These are phyloP conservation scores for Erpetoichthys calabaricus DNA, from an alignment of 2,797 vertebrate genomes.

Conservation along the genomic window DNA sequence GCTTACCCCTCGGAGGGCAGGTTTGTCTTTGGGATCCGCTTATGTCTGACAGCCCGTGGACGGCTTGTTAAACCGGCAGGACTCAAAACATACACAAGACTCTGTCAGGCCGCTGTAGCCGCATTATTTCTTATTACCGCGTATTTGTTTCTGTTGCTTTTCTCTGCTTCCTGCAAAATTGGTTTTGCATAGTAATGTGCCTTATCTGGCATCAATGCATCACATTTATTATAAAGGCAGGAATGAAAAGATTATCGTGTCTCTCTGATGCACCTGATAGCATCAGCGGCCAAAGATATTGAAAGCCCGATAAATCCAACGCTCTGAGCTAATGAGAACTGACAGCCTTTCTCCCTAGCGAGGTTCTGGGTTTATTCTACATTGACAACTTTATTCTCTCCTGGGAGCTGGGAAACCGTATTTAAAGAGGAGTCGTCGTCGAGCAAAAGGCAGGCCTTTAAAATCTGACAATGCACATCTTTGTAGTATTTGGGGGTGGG, in stretches of 20 bases:
- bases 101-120: too few species aligned
- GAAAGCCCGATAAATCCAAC: conserved; percentile 11
- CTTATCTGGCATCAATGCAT: conserved; percentile 8
- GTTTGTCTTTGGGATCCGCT: too few species aligned
- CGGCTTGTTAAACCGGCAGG: too few species aligned
- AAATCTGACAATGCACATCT: too few species aligned
- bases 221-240: conserved; percentile 6
- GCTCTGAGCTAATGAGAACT: conserved; percentile 16
- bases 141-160: too few species aligned
- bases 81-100: too few species aligned
- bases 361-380: conserved; percentile 11
- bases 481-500: too few species aligned
- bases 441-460: too few species aligned
- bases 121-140: too few species aligned
- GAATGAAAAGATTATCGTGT: conserved; percentile 5
- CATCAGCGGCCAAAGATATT: conserved; percentile 2
- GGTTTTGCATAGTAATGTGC: conserved; percentile 1
- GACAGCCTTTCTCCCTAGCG: conserved; percentile 18
- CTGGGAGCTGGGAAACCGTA: conserved; percentile 5
- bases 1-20: too few species aligned
- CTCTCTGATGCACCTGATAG: conserved; percentile 6
- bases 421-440: conserved; percentile 4
- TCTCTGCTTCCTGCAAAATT: too few species aligned
- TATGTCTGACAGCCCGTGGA: too few species aligned
- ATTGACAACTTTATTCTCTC: conserved; percentile 6